Evolutionary conservation across 2,888 invertebrate genomes (phyloP), one percentile per base, ranked within the genome.

Genomic region (Cremastinae sp.): DNA sequence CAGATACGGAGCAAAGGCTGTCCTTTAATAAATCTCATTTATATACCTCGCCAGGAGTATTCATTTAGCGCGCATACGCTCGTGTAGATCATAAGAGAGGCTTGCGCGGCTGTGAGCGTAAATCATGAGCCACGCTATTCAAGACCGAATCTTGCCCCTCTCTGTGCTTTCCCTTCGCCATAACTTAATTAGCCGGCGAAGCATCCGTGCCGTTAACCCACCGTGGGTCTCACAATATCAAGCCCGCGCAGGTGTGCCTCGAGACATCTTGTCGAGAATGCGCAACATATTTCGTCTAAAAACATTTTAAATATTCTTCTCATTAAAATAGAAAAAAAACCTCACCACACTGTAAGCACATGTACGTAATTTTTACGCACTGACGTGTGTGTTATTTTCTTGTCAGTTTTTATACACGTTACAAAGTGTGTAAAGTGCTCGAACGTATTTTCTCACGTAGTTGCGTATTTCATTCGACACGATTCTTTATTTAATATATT

Each of bases 11-110:
- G 34, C 62, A 18, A 49, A 41, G 36, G 70, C 41, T 68, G 72
- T 72, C 22, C 62, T 66, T 76, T 72, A 68, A 76, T 76, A 76
- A 76, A 76, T 76, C 75, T 76, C 75, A 72, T 76, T 76, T 76
- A 76, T 66, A 72, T 72, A 72, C 43, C 14, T 10, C 61, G 41
- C 47, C 18, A 47, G 53, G 22, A 53, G 20, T 18, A 18, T 43
- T 70, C 10, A 10, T 22, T 41, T 36, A 8, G 18, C 16, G 16
- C 36, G 16, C 12, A n/a, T 10, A 28, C 38, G 28, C 45, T n/a
- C 2, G 22, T 49, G 8, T 28, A 28, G 20, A 49, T 75, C 72
- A 75, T 72, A 68, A 72, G 68, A 53, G 28, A 36, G 62, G 72
- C 68, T 76, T 72, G 72, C 68, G 28, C 28, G 56, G 51, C 72